A percentile compares a stretch with the other conserved stretches of the same genome.
phyloP scores from a whole-genome alignment of 1,140 invertebrate species.

The Saccostrea echinata region DNA sequence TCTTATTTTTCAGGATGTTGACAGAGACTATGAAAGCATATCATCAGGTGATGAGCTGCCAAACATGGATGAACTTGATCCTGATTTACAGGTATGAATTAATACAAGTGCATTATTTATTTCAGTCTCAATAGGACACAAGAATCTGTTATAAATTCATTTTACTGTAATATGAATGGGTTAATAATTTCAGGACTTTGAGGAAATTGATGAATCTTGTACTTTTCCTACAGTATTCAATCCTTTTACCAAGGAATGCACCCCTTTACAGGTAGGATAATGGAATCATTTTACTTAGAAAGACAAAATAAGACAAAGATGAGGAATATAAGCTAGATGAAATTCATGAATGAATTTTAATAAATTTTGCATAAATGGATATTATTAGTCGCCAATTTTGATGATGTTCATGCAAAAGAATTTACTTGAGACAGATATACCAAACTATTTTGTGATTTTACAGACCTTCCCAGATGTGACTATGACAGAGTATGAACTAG shows the following conservation, averaged over 20 bases:
- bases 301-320: no score
- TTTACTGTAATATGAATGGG: neutral
- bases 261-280: conserved; percentile 34
- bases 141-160: neutral
- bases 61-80: conserved; percentile 63
- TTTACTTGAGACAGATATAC: no score
- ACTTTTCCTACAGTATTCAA: conserved; percentile 50
- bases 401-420: no score
- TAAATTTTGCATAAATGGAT: no score
- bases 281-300: no score
- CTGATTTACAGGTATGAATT: conserved; percentile 37
- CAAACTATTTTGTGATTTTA: conserved; percentile 25
- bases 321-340: no score
- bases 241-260: conserved; percentile 44
- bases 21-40: conserved; percentile 76
- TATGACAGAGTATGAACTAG: conserved; percentile 74
- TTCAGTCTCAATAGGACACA: neutral
- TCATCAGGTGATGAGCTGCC: conserved; percentile 77
- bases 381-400: no score
- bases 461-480: conserved; percentile 79
- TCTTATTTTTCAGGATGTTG: conserved; percentile 63
- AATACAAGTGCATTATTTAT: neutral
- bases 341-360: no score
- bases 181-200: conserved; percentile 26
- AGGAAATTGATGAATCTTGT: conserved; percentile 51